phyloP scores from a whole-genome alignment of 2,888 invertebrate species.

The Drosophila robusta region DNA sequence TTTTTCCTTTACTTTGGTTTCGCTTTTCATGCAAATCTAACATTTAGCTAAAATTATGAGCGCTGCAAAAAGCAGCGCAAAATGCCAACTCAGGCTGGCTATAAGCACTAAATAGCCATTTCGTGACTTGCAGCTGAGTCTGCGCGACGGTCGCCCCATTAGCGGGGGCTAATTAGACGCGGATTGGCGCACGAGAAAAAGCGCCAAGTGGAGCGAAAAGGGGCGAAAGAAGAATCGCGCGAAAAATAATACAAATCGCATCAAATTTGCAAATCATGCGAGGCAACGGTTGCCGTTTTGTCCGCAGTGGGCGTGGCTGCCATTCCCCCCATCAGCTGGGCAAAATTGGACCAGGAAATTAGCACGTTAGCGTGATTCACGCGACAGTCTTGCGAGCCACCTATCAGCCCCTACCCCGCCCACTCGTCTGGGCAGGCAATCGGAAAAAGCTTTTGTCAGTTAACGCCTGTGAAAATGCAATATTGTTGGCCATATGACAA shows the following conservation, averaged over 20 bases:
- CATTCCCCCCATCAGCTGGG: constrained; percentile 36
- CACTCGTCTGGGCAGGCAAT: constrained; percentile 6
- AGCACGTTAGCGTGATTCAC: constrained; percentile 78
- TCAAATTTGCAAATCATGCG: constrained; percentile 68
- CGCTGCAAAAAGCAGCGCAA: constrained; percentile 36
- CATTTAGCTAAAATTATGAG: constrained; percentile 63
- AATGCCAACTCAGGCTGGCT: constrained; percentile 64
- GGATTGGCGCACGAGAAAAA: constrained; percentile 33
- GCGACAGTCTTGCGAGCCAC: constrained; percentile 61
- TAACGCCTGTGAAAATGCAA: constrained; percentile 5
- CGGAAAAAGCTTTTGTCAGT: constrained; percentile 23
- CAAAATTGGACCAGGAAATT: constrained; percentile 60
- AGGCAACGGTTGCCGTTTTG: constrained; percentile 25
- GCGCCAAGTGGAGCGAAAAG: constrained; percentile 11
- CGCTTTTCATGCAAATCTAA: constrained; percentile 73
- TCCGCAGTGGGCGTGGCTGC: constrained; percentile 36
- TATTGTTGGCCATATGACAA: not conserved
- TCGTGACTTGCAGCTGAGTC: constrained; percentile 79
- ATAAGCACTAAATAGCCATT: constrained; percentile 68
- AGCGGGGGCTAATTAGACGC: constrained; percentile 68
- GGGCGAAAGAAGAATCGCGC: constrained; percentile 21
- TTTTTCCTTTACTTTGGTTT: constrained; percentile 29
- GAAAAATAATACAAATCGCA: constrained; percentile 63
- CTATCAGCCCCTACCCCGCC: not conserved
- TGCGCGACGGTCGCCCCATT: constrained; percentile 68